Percentiles rank a stretch among this genome's conserved stretches.
Evolutionary conservation across 1,140 invertebrate species (phyloP).

Genomic region (Aphaenogaster rudis): DNA sequence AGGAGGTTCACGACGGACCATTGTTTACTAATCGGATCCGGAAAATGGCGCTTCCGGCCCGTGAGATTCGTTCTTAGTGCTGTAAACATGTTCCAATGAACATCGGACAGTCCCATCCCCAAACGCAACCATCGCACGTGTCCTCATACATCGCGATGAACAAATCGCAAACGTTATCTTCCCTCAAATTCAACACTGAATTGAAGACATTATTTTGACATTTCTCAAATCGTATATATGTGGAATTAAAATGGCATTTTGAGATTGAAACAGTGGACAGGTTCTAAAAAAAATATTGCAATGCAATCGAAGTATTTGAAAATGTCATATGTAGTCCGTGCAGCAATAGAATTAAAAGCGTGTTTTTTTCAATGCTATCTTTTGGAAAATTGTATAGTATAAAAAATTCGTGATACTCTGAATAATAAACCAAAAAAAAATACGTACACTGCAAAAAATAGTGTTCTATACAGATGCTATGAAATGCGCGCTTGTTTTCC

Average conservation of each 20-base stretch:
- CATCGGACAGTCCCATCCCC: constrained; percentile 28
- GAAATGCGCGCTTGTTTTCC: constrained; percentile 55
- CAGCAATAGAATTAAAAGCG: constrained; percentile 36
- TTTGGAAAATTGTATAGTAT: constrained; percentile 47
- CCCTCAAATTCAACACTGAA: neutral
- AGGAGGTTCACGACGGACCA: constrained; percentile 73
- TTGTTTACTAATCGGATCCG: constrained; percentile 81
- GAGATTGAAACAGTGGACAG: neutral
- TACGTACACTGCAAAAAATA: constrained; percentile 22
- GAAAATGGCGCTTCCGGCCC: constrained; percentile 75
- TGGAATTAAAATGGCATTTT: constrained; percentile 1
- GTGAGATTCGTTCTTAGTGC: constrained; percentile 73
- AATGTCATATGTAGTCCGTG: neutral
- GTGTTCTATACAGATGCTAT: constrained; percentile 13
- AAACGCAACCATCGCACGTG: neutral
- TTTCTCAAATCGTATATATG: neutral
- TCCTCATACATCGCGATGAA: neutral
- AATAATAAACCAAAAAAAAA: constrained; percentile 47
- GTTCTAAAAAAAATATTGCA: neutral
- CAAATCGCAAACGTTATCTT: neutral
- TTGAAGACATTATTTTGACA: neutral
- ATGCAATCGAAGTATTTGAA: neutral
- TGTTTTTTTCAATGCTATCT: constrained; percentile 35
- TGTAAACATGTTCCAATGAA: constrained; percentile 77
- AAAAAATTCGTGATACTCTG: constrained; percentile 32